Evolutionary conservation across 2,113 vertebrate species (phyloP).

Genomic region (Gavialis gangeticus): DNA sequence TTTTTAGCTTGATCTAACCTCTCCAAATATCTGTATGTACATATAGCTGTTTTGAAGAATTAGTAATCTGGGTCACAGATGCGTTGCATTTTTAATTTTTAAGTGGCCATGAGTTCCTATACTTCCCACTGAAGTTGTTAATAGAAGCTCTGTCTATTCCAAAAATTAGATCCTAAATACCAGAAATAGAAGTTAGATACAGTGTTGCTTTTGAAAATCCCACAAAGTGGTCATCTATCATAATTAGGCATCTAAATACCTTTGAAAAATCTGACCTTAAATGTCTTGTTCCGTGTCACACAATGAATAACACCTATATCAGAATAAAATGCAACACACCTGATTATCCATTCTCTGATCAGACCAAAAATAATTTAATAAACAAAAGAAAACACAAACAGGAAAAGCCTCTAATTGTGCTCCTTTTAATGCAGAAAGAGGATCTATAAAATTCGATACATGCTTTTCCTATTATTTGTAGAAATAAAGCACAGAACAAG

Average conservation of each 20-base stretch:
- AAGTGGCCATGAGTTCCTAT: not conserved
- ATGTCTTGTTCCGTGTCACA: too few species aligned
- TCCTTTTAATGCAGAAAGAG: not conserved
- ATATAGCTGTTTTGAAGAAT: not conserved
- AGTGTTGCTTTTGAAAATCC: not conserved
- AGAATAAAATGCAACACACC: not conserved
- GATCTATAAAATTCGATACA: not conserved
- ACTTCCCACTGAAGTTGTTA: not conserved
- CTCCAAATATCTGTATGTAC: too few species aligned
- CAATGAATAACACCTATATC: accelerated
- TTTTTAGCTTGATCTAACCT: too few species aligned
- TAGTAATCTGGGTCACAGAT: not conserved
- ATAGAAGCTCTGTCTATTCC: not conserved
- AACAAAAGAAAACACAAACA: not conserved
- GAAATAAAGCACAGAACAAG: not conserved
- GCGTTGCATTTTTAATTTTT: accelerated
- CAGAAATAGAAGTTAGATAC: not conserved
- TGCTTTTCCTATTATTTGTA: not conserved
- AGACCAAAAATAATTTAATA: not conserved
- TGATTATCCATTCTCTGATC: not conserved
- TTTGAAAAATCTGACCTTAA: not conserved
- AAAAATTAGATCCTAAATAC: not conserved
- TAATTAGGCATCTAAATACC: not conserved
- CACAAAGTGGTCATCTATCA: not conserved
- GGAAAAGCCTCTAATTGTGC: too few species aligned